Evolutionary conservation across 2,888 invertebrate genomes (phyloP).

Genomic region (Lepidochitona cinerea): DNA sequence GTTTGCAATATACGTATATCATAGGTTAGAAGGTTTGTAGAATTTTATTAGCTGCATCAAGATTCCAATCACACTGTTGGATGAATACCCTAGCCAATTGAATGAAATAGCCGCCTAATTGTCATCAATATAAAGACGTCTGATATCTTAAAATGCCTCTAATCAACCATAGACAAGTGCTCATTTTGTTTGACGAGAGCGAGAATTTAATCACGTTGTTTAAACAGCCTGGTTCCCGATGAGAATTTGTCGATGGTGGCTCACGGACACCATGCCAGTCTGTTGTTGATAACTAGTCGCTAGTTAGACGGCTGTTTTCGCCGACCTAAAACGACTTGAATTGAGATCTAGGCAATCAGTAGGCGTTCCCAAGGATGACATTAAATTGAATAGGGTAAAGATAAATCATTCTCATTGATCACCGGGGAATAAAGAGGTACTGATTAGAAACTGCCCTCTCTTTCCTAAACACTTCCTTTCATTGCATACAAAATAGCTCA

Average conservation of each 20-base stretch:
- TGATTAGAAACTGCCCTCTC: background rate
- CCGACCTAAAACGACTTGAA: background rate
- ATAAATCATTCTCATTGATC: background rate
- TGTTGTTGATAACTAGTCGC: too few species aligned
- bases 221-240: too few species aligned
- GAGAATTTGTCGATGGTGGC: too few species aligned
- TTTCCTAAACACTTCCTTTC: background rate
- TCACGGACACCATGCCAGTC: too few species aligned
- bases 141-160: too few species aligned
- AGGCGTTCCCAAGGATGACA: background rate
- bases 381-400: constrained; percentile 1
- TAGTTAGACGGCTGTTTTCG: background rate
- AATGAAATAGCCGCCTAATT: background rate
- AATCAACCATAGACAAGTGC: background rate
- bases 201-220: background rate
- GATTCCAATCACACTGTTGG: too few species aligned
- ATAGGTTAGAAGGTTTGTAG: too few species aligned
- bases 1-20: too few species aligned
- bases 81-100: too few species aligned
- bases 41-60: too few species aligned
- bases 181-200: background rate
- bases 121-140: background rate
- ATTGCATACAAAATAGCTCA: background rate
- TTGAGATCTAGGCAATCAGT: background rate
- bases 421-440: background rate